phyloP scores from a whole-genome alignment of 2,113 vertebrate genomes.

The Oncorhynchus tshawytscha region DNA sequence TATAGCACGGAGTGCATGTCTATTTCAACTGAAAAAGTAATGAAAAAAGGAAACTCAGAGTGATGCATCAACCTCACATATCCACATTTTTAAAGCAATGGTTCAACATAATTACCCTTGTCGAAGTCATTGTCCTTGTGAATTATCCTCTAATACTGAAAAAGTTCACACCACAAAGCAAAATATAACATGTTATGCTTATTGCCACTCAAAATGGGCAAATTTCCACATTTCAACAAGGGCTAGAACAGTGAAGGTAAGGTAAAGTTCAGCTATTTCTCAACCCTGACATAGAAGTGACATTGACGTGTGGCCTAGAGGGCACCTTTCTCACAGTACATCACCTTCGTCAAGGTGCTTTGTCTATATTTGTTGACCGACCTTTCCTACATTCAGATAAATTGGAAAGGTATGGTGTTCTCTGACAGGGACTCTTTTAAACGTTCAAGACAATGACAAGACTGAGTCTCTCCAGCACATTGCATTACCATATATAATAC shows the following conservation, averaged over 20 bases:
- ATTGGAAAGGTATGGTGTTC: not conserved
- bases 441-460: too few species aligned
- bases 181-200: too few species aligned
- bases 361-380: not conserved
- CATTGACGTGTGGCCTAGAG: not conserved
- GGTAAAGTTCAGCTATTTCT: not conserved
- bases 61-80: too few species aligned
- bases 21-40: too few species aligned
- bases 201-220: too few species aligned
- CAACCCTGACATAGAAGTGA: not conserved
- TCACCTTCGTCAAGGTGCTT: not conserved
- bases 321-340: not conserved
- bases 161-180: too few species aligned
- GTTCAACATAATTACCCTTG: too few species aligned
- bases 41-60: too few species aligned
- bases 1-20: too few species aligned
- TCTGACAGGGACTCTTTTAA: not conserved
- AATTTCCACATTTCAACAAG: not conserved
- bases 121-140: too few species aligned
- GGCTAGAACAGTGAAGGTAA: not conserved
- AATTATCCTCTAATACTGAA: too few species aligned
- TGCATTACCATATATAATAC: not conserved
- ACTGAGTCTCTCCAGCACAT: not conserved
- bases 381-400: not conserved
- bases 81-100: too few species aligned